Evolutionary conservation across 2,888 invertebrate genomes (phyloP), one percentile per base, ranked within the genome.

Genomic region (Tinea pellionella): DNA sequence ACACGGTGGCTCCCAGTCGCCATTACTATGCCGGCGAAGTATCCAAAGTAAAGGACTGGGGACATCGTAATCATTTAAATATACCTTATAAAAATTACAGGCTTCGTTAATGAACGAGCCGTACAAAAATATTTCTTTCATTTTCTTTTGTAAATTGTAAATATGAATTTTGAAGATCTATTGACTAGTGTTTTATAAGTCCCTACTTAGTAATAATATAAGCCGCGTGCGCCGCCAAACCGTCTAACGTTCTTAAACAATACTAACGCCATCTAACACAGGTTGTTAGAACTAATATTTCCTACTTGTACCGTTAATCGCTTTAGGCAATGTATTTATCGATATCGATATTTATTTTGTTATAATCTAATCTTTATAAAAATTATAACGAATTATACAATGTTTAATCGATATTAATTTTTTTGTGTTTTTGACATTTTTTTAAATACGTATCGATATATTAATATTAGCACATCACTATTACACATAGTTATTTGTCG

Each of bases 401-500:
- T n/a, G n/a, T 41, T 41, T 41, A 41, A 2, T n/a, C 9, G 41
- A 41, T 12, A 41, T 24, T 24, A 3, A 6, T 3, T 6, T 2
- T 41, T 2, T 41, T n/a, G 2, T 41, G 12, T 3, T 41, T 4
- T 8, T 15, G 8, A n/a, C 51, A 3, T 18, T 41, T 24, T 11
- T 42, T 8, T 59, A 12, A 18, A 16, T 19, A 18, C 12, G 1
- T 32, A 60, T 51, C 29, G 29, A 60, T 7, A 32, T 43, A 15
- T 16, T 8, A 32, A 24, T 24, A 6, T 24, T 24, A 24, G 6
- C 53, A 32, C 75, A 63, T 65, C 79, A 64, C 78, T 74, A 70
- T 32, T 32, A 53, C 7, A 24, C 6, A 24, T 60, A 64, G 70
- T 73, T 75, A 80, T 80, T 81, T 80, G 80, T 82, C 80, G 76